Base-by-base conservation (phyloP, 2,888 invertebrate genomes). In the Tetragnatha montana region DNA sequence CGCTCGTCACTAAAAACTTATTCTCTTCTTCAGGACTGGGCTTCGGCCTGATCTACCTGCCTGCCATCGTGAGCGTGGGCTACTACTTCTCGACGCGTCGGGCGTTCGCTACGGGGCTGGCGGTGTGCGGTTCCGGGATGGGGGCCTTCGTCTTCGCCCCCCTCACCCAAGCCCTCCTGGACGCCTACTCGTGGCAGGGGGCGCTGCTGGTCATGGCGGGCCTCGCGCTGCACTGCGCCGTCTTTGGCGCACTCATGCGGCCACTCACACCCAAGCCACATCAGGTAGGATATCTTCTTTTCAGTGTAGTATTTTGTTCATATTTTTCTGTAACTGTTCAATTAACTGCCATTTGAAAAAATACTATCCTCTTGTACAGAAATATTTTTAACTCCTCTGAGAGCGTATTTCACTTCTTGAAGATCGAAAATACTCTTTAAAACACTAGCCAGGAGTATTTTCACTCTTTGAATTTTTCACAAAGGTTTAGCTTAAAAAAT, bases 91-190 rank as follows among this genome's bases (percentile, higher is more conserved):
- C 99, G 94, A 97, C 98, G 76, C 97, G 97, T 92, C 95, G 98
- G 91, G 98, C 98, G 10, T 94, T 99, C 91, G 99, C 99, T 79
- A 99, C 98, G 1, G 82, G 93, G 93, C 73, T 92, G 10, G 98
- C 98, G 0, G 98, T 98, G 0, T 98, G 98, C 93, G 99, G 99
- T 8, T 98, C 98, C 0, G 99, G 99, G 6, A 96, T 97, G 88
- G 99, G 99, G 76, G 98, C 98, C 1, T 98, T 99, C 94, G 96
- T 97, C 74, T 98, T 99, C 93, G 98, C 99, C 0, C 99, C 99
- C 0, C 94, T 98, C 69, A 97, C 98, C 17, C 95, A 96, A 8
- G 94, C 95, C 91, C 94, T 99, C 89, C 94, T 99, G 81, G 95
- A 96, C 68, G 94, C 95, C 75, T 98, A 96, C 93, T 96, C 95